Percentiles rank a stretch among this genome's conserved stretches.
These are phyloP conservation scores for Parascotia fuliginaria DNA, from an alignment of 2,888 invertebrate genomes.

Conservation along the genomic window DNA sequence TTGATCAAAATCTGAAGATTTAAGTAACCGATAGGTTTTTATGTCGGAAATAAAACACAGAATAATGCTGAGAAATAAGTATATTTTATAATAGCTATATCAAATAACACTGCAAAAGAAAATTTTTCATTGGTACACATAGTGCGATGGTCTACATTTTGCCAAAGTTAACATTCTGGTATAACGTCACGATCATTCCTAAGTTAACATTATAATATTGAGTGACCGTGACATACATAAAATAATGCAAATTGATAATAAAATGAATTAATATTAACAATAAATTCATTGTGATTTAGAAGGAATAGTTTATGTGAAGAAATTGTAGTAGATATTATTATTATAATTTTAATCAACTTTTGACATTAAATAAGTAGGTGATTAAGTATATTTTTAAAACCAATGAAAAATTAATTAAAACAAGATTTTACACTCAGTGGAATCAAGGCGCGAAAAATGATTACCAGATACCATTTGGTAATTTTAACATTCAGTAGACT, in stretches of 20 bases:
- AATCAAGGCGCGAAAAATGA: too few relatives aligned
- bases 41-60: constrained; percentile 19
- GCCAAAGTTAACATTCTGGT: constrained; percentile 45
- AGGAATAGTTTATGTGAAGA: constrained; percentile 53
- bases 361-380: constrained; percentile 31
- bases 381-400: constrained; percentile 56
- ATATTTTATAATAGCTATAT: constrained; percentile 26
- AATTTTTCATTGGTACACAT: constrained; percentile 71
- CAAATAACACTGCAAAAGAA: constrained; percentile 34
- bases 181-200: constrained; percentile 24
- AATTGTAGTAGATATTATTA: constrained; percentile 46
- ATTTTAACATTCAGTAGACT: too few relatives aligned
- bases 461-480: too few relatives aligned
- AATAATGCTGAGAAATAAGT: constrained; percentile 27
- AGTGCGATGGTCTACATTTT: constrained; percentile 42
- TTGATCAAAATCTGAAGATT: too few relatives aligned
- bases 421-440: constrained; percentile 25
- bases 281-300: constrained; percentile 70
- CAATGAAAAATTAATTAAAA: constrained; percentile 71
- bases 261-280: constrained; percentile 62
- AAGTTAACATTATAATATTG: constrained; percentile 29
- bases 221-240: constrained; percentile 31
- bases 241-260: constrained; percentile 50
- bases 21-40: too few relatives aligned
- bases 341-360: constrained; percentile 49